A percentile compares a stretch with the other conserved stretches of the same genome.
These are phyloP conservation scores for Bilobella aurantiaca DNA, from an alignment of 1,140 invertebrate genomes.

Conservation along the genomic window DNA sequence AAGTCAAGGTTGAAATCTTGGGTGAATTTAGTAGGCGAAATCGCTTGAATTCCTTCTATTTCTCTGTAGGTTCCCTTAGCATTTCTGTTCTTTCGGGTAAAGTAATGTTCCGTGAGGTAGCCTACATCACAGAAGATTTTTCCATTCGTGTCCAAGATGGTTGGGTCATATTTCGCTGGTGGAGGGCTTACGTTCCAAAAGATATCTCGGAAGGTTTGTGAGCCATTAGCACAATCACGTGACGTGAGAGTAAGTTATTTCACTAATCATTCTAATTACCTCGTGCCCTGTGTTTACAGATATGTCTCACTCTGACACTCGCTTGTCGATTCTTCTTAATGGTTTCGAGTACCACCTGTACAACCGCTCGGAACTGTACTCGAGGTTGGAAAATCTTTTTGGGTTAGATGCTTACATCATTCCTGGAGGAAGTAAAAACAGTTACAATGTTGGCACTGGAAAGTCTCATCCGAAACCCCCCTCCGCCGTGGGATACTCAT, in stretches of 20 bases:
- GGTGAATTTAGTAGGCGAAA: too few species aligned
- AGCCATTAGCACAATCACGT: too few species aligned
- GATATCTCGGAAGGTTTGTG: constrained; percentile 83
- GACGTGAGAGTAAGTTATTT: too few species aligned
- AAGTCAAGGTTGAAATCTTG: too few species aligned
- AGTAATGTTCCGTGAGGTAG: constrained; percentile 95
- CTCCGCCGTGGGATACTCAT: constrained; percentile 51
- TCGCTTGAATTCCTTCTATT: too few species aligned
- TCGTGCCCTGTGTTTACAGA: constrained; percentile 54
- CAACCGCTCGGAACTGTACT: constrained; percentile 82
- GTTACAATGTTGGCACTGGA: too few species aligned
- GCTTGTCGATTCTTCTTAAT: constrained; percentile 86
- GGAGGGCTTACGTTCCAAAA: constrained; percentile 87
- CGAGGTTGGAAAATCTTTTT: constrained; percentile 77
- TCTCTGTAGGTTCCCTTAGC: constrained; percentile 94
- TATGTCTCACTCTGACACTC: constrained; percentile 88
- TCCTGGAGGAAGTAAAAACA: too few species aligned
- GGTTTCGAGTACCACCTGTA: constrained; percentile 94
- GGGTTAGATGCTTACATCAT: constrained; percentile 68
- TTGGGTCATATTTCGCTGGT: constrained; percentile 94
- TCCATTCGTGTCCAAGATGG: constrained; percentile 89
- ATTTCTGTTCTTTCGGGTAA: constrained; percentile 91
- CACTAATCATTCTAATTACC: neutral
- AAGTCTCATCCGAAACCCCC: constrained; percentile 31
- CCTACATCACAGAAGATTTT: constrained; percentile 90